Conservation (phyloP, 2,797 vertebrate genomes). For the Staurois parvus region DNA sequence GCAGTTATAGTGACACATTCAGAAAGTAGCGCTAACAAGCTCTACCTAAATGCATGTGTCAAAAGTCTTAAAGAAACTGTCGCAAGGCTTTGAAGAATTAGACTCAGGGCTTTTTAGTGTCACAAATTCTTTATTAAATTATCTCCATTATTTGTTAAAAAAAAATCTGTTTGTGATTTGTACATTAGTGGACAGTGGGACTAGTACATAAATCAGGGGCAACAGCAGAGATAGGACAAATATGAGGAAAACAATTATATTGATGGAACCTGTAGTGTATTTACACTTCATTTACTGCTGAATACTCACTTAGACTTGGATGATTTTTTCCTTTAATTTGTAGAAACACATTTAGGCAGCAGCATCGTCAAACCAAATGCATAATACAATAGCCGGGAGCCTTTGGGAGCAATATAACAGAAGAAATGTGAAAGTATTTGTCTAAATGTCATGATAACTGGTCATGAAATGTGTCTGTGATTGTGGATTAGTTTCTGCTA, state of each 20-base stretch:
- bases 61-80: no score
- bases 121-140: no score
- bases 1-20: no score
- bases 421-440: constrained; percentile 29
- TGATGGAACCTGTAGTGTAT: background rate
- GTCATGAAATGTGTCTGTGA: constrained; percentile 20
- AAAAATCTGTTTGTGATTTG: no score
- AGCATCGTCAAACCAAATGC: constrained; percentile 13
- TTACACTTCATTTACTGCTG: background rate
- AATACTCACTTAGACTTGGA: background rate
- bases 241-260: background rate
- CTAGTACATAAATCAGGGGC: no score
- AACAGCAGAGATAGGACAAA: no score
- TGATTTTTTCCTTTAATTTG: constrained; percentile 1
- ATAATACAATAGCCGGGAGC: constrained; percentile 13
- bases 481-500: constrained; percentile 8
- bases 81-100: no score
- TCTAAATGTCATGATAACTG: constrained; percentile 36
- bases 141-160: no score
- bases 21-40: no score
- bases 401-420: constrained; percentile 13
- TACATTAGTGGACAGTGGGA: no score
- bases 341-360: constrained; percentile 7
- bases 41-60: no score
- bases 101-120: no score